These are phyloP conservation scores for Bradypus variegatus DNA, from an alignment of 2,797 vertebrate species.

Conservation along the genomic window DNA sequence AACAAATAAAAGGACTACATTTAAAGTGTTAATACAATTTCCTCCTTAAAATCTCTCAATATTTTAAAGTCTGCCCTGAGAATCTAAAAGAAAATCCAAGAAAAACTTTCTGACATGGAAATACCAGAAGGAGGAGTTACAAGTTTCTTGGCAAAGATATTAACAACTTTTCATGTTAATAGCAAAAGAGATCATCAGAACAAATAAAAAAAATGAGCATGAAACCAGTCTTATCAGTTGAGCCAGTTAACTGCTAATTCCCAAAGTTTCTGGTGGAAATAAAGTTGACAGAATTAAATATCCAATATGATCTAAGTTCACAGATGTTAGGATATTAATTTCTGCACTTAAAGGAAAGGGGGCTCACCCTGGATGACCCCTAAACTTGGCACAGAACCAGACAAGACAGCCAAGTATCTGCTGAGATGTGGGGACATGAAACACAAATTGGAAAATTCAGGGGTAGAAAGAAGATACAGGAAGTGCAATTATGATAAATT, in stretches of 20 bases:
- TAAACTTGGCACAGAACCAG: neutral
- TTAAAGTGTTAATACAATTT: conserved; percentile 11
- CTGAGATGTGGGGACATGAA: neutral
- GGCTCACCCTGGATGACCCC: accelerated
- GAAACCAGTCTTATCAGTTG: conserved; percentile 10
- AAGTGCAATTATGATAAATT: neutral
- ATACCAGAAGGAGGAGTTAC: conserved; percentile 39
- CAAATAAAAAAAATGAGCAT: conserved; percentile 40
- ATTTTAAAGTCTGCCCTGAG: conserved; percentile 24
- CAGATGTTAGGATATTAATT: neutral
- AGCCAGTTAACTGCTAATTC: neutral
- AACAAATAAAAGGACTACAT: conserved; percentile 50
- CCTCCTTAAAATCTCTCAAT: neutral
- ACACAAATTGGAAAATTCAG: neutral
- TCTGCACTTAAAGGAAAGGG: neutral
- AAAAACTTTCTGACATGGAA: conserved; percentile 2
- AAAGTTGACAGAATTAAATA: neutral
- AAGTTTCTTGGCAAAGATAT: conserved; percentile 40
- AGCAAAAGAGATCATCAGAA: conserved; percentile 19
- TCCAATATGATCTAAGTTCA: neutral
- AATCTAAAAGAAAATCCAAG: conserved; percentile 25
- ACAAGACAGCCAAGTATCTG: accelerated
- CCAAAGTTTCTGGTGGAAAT: neutral
- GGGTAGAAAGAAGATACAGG: neutral
- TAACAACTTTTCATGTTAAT: conserved; percentile 14